phyloP scores from a whole-genome alignment of 1,140 invertebrate species.

The Sarcophaga bullata region DNA sequence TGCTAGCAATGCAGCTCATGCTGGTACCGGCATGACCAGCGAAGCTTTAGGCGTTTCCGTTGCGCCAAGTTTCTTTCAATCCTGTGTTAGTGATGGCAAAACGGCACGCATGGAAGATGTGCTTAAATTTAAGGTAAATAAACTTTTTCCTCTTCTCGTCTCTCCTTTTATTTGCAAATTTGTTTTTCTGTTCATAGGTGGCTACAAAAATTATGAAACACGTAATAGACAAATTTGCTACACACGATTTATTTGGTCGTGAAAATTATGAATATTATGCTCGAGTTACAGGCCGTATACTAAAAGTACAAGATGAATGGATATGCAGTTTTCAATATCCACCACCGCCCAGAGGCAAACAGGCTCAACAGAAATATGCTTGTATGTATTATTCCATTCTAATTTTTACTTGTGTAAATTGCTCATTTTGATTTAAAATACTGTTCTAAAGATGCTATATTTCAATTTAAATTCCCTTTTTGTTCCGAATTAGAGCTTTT shows the following conservation, averaged over 20 bases:
- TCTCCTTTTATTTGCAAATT: not conserved
- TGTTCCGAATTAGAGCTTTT: too few species aligned
- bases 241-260: slow-evolving; percentile 92
- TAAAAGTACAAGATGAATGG: slow-evolving; percentile 94
- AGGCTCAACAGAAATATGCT: slow-evolving; percentile 70
- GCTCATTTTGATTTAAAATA: not conserved
- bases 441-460: too few species aligned
- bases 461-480: too few species aligned
- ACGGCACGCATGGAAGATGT: slow-evolving; percentile 95
- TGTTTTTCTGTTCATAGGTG: slow-evolving; percentile 70
- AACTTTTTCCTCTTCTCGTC: not conserved
- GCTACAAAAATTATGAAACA: slow-evolving; percentile 94
- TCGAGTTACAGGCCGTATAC: slow-evolving; percentile 88
- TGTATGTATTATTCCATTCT: slow-evolving; percentile 69
- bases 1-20: slow-evolving; percentile 90
- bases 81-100: slow-evolving; percentile 92
- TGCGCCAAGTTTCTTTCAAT: slow-evolving; percentile 98
- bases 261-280: slow-evolving; percentile 99
- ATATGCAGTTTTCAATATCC: slow-evolving; percentile 93
- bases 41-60: slow-evolving; percentile 95
- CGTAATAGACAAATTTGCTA: slow-evolving; percentile 96
- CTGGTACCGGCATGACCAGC: slow-evolving; percentile 93
- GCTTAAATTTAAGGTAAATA: slow-evolving; percentile 86
- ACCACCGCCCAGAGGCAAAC: slow-evolving; percentile 74
- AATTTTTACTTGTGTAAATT: too few species aligned